Base-by-base conservation (phyloP, 2,888 invertebrate genomes). In the Aricia artaxerxes region DNA sequence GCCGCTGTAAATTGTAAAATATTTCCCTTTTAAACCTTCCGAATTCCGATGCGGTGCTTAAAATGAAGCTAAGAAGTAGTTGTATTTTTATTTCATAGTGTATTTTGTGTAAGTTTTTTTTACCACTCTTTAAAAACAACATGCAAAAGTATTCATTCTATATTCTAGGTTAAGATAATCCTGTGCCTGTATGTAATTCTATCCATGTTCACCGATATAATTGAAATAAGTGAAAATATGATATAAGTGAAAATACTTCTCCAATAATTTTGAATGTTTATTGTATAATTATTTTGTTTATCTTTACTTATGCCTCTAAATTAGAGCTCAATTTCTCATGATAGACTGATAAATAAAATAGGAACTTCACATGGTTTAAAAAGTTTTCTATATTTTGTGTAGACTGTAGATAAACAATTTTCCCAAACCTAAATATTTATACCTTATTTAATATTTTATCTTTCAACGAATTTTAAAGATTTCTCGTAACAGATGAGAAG, bases 1-100 rank as follows among this genome's bases (percentile, higher is more conserved):
- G 69, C 69, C 35, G 69, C 69, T 35, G 69, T 69, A 35, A 69
- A 35, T 35, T 64, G 64, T 64, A 64, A 64, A 64, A 64, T 64
- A 64, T 64, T 64, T 64, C 31, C 31, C 31, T 31, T 61, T 64
- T 64, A 64, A 64, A 31, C 31, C 31, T 64, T 9, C 64, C 3
- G 31, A 64, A 31, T 64, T 9, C 64, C 3, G 31, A 64, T 64
- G 31, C 9, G 11, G 24, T 31, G 4, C 64, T 64, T 24, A 64
- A 64, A 64, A 64, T 4, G 31, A 64, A 31, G 64, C 31, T 31
- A 64, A 64, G 64, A 9, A 64, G 9, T 11, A 31, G 31, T 3
- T 31, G 11, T 64, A 64, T 64, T 35, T 35, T 35, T 2, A 35
- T 64, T 64, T 64, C 9, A 64, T 9, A n/a, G n/a, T 60, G n/a